Base-by-base conservation (phyloP, 1,140 invertebrate genomes). In the Ceratina japonica region DNA sequence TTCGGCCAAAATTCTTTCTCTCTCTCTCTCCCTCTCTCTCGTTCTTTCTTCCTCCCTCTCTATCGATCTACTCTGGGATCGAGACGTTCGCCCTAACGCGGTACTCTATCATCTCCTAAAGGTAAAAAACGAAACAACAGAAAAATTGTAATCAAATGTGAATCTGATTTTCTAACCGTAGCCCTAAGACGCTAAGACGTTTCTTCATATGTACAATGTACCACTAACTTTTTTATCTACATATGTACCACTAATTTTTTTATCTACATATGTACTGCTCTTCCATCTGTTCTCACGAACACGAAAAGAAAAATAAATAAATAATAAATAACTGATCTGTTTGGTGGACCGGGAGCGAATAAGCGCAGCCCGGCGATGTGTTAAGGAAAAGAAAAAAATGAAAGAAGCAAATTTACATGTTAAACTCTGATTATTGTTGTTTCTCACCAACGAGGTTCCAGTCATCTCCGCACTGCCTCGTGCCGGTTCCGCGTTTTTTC, bases 381-480 rank as follows among this genome's bases (percentile, higher is more conserved):
- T 86, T 82, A 85, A 86, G 82, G 78, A 82, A 74, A 86, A 71
- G 74, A 83, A 86, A 68, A 87, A 86, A 84, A 85, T 76, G 81
- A 89, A 86, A 87, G 77, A 86, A 87, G 81, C 84, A 87, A 84
- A 82, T 87, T 89, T 89, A 88, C 86, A 89, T 79, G 82, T 83
- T 86, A 88, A 83, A 88, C 85, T 89, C 76, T 91, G 82, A 91
- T 89, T 89, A 88, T 89, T 89, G 84, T 87, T 89, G 80, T 88
- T 90, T 91, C 93, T 93, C 91, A 94, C 93, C 93, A 92, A 93
- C 93, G 90, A 93, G 91, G 87, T 93, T 93, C 93, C 93, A 93
- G 87, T 93, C 93, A 90, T 94, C 93, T 37, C 91, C 90, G 83
- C 88, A 84, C 56, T 89, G 87, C 80, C 90, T 88, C 56, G 87